phyloP scores from a whole-genome alignment of 2,113 vertebrate genomes.

The Enhydra lutris region DNA sequence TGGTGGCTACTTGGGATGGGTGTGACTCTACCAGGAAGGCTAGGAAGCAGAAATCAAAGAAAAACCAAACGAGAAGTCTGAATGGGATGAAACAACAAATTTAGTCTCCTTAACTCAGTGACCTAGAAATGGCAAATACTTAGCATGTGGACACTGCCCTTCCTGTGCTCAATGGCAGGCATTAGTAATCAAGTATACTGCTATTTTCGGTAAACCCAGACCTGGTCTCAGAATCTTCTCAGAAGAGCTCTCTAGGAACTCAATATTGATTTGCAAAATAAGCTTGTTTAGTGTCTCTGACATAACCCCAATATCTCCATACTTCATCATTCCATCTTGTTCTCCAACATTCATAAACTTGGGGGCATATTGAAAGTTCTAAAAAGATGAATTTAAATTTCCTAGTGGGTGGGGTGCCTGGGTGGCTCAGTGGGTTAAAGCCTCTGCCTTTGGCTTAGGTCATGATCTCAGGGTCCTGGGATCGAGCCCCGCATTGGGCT shows the following conservation, averaged over 20 bases:
- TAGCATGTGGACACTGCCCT: background rate
- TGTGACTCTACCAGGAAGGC: background rate
- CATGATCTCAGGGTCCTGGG: too few species aligned
- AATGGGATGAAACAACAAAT: background rate
- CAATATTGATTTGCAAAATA: background rate
- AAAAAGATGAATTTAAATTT: background rate
- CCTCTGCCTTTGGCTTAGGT: too few species aligned
- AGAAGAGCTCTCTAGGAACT: background rate
- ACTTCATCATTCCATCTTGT: background rate
- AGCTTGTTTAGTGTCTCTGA: background rate
- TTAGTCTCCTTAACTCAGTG: background rate
- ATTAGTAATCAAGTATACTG: background rate
- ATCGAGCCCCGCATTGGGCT: too few species aligned
- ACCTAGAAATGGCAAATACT: background rate
- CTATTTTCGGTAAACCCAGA: background rate
- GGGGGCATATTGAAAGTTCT: background rate
- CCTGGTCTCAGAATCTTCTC: background rate
- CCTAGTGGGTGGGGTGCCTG: background rate
- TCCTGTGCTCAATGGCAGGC: background rate
- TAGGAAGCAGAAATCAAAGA: background rate
- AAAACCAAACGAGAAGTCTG: background rate
- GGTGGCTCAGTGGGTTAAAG: too few species aligned
- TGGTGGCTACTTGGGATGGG: background rate
- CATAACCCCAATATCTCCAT: background rate
- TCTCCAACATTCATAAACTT: background rate